Percentiles rank a stretch among this genome's conserved stretches.
phyloP scores from a whole-genome alignment of 1,140 invertebrate species.

The Cephus cinctus region DNA sequence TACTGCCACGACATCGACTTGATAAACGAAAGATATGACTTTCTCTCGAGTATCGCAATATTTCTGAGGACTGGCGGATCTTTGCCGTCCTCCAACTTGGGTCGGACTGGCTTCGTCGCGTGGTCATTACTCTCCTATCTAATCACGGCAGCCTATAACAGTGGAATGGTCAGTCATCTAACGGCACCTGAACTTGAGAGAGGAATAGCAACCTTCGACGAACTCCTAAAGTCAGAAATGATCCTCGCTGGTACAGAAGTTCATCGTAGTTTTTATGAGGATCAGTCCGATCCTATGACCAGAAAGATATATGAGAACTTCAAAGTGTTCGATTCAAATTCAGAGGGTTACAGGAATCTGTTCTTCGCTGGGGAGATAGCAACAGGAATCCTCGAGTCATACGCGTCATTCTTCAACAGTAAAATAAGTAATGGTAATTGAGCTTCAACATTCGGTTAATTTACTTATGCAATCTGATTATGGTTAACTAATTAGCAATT shows the following conservation, averaged over 20 bases:
- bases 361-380: neutral
- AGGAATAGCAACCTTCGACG: neutral
- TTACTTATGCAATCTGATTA: neutral
- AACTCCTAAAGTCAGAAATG: neutral
- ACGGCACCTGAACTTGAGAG: neutral
- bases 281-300: neutral
- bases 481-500: neutral
- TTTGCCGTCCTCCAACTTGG: neutral
- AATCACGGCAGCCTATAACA: neutral
- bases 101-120: neutral
- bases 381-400: neutral
- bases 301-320: neutral
- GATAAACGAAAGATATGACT: neutral
- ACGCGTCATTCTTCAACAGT: neutral
- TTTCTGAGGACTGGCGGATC: neutral
- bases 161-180: neutral
- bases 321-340: neutral
- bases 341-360: neutral
- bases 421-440: neutral
- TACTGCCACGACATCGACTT: neutral
- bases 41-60: neutral
- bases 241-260: neutral
- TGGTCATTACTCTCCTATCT: neutral
- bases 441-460: neutral
- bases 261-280: neutral